Percentiles rank a stretch among this genome's conserved stretches.
phyloP scores from a whole-genome alignment of 2,797 vertebrate species.

The Cyclura pinguis region DNA sequence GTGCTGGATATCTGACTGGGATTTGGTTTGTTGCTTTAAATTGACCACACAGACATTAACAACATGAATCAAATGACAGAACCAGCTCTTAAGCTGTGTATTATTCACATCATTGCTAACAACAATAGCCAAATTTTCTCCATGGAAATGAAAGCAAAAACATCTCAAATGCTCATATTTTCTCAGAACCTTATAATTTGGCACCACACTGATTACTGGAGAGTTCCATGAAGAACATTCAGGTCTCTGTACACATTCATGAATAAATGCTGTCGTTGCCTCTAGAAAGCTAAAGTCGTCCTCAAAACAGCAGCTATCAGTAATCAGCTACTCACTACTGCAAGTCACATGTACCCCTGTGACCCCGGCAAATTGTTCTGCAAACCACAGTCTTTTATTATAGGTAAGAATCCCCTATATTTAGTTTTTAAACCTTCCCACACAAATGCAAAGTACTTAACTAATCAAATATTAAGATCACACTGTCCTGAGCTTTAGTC shows the following conservation, averaged over 20 bases:
- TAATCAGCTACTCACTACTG: background rate
- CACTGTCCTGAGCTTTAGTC: background rate
- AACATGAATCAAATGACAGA: constrained; percentile 15
- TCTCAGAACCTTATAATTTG: background rate
- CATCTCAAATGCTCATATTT: background rate
- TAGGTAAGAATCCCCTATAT: background rate
- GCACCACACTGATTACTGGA: background rate
- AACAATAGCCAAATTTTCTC: background rate
- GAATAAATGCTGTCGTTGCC: background rate
- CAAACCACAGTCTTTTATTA: background rate
- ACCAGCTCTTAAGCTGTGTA: background rate
- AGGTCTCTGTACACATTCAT: background rate
- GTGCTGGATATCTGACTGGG: constrained; percentile 96
- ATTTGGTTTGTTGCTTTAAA: constrained; percentile 96
- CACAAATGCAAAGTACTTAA: background rate
- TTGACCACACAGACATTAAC: constrained; percentile 55
- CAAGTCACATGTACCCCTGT: background rate
- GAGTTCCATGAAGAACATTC: background rate
- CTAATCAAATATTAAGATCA: background rate
- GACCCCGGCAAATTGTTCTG: background rate
- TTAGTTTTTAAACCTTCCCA: background rate
- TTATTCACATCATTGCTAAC: background rate
- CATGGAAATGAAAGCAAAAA: background rate
- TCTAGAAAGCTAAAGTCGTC: background rate
- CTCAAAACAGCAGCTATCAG: background rate